Base-by-base conservation (phyloP, 2,113 vertebrate species). In the Mesembrinibis cayennensis region DNA sequence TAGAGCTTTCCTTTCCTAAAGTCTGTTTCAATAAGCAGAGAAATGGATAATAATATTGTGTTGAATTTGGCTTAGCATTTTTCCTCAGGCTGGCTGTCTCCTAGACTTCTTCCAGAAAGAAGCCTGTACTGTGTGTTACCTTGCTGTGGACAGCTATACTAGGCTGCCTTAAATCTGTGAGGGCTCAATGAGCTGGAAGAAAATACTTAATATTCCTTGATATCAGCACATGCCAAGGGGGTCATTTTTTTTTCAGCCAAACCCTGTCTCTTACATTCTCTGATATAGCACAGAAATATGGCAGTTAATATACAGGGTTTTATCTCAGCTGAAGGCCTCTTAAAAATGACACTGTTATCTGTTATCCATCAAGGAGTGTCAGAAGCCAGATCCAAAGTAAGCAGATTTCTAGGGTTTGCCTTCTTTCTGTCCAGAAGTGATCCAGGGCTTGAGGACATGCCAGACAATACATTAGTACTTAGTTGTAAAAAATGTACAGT, bases 61-160 rank as follows among this genome's bases (percentile, higher is more conserved):
- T 63, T 87, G 82, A 94, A 78, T 88, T 82, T 79, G 90, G 52
- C 56, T 95, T 55, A 78, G 59, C 50, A 16, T 79, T 91, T 95
- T 79, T 53, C 45, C 62, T 59, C 18, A 22, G 71, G 52, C 82
- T 89, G 65, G 21, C 25, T 63, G 10, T 89, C 69, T 84, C 45
- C n/a, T 61, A 32, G 45, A 20, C 19, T 62, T 38, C 44, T 79
- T 67, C n/a, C 44, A 76, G 65, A 62, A 72, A 65, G n/a, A 74
- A 74, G 50, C 69, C 66, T 73, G 71, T 36, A 2, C 49, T 25
- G 1, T 2, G 1, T 52, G 40, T 86, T 82, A 53, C 65, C 69
- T 87, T 82, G 82, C 58, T 89, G 80, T 32, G 40, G 77, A 81
- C 47, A 63, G 36, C 47, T 73, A 4, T 20, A n/a, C 44, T 55